Conservation (phyloP, 2,888 invertebrate species). For the Coenonympha glycerion region DNA sequence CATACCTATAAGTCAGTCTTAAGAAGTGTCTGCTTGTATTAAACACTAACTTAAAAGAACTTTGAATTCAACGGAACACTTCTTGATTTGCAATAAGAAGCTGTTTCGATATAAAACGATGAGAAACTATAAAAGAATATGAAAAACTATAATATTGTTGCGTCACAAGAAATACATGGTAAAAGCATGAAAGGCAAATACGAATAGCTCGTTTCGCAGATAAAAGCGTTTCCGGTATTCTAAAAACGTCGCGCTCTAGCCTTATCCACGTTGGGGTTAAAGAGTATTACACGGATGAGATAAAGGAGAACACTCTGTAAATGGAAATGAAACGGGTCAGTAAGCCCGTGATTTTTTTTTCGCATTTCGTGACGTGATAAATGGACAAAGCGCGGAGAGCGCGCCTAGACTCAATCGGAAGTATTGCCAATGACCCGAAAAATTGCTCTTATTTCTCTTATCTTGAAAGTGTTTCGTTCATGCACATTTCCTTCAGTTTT, state of each 20-base stretch:
- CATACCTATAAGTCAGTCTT: too few species aligned
- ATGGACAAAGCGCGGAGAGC: constrained; percentile 45
- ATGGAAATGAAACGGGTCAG: constrained; percentile 69
- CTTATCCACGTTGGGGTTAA: constrained; percentile 32
- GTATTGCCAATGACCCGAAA: constrained; percentile 61
- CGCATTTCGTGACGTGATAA: constrained; percentile 63
- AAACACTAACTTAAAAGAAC: too few species aligned
- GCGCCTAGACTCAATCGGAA: constrained; percentile 43
- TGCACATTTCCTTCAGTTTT: constrained; percentile 5
- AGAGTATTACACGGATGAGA: constrained; percentile 56
- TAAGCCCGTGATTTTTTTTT: constrained; percentile 54
- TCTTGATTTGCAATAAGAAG: not conserved
- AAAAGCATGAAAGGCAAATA: constrained; percentile 4
- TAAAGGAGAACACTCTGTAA: constrained; percentile 59
- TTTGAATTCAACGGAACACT: too few species aligned
- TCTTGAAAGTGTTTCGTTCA: constrained; percentile 37
- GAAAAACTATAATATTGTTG: constrained; percentile 8
- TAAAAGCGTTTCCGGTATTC: constrained; percentile 20
- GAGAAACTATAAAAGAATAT: not conserved
- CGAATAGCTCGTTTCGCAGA: constrained; percentile 9
- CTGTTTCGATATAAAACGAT: not conserved
- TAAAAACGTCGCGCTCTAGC: constrained; percentile 14
- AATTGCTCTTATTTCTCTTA: constrained; percentile 56
- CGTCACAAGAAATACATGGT: not conserved
- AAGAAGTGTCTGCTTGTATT: too few species aligned